Percentiles rank a stretch among this genome's conserved stretches.
These are phyloP conservation scores for Aplysia californica DNA, from an alignment of 1,140 invertebrate genomes.

Conservation along the genomic window DNA sequence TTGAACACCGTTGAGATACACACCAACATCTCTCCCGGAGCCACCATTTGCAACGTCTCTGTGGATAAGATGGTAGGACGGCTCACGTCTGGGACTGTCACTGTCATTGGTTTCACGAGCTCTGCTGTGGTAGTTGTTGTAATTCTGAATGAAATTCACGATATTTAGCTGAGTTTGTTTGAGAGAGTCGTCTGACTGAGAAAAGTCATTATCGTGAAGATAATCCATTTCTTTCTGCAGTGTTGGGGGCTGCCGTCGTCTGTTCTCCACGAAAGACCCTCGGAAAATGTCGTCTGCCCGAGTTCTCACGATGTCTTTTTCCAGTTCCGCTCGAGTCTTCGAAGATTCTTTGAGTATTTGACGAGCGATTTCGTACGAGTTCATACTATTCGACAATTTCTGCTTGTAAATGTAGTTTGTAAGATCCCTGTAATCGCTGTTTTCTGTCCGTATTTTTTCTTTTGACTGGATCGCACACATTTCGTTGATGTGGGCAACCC, in stretches of 20 bases:
- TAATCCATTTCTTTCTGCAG: background rate
- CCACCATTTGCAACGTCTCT: too few relatives aligned
- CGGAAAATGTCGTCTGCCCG: background rate
- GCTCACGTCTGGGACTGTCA: background rate
- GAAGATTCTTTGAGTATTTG: background rate
- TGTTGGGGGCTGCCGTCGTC: background rate
- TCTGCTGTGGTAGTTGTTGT: background rate
- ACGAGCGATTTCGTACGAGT: background rate
- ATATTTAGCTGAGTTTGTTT: background rate
- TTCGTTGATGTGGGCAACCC: background rate
- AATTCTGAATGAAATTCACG: background rate
- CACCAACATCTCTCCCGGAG: too few relatives aligned
- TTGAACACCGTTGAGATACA: too few relatives aligned
- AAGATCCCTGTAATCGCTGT: background rate
- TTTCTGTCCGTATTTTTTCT: too few relatives aligned
- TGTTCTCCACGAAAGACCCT: background rate
- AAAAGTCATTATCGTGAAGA: background rate
- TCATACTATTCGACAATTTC: background rate
- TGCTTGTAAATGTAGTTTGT: background rate
- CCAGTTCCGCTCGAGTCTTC: background rate
- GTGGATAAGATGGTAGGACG: too few relatives aligned
- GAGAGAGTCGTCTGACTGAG: too few relatives aligned
- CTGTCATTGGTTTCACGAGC: background rate
- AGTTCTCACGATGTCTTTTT: background rate
- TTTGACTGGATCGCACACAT: background rate